phyloP scores from a whole-genome alignment of 1,140 invertebrate genomes.

The Tetragnatha versicolor region DNA sequence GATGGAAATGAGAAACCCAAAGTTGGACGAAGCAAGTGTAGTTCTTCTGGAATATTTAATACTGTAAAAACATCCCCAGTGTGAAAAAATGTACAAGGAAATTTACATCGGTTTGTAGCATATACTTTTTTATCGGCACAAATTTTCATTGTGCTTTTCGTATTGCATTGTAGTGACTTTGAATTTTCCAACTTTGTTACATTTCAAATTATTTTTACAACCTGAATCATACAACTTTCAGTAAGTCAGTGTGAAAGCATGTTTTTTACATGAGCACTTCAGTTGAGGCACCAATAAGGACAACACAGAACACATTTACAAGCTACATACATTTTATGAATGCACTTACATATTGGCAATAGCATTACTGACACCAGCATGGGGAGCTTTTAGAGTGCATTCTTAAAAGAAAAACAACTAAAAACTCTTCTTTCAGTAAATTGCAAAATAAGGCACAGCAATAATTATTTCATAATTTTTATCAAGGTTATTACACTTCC shows the following conservation, averaged over 20 bases:
- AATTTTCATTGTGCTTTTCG: neutral
- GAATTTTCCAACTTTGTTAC: neutral
- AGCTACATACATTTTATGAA: conserved; percentile 35
- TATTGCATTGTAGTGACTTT: conserved; percentile 24
- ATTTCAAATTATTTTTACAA: conserved; percentile 15
- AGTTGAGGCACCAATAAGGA: conserved; percentile 49
- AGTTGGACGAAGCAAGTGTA: conserved; percentile 30
- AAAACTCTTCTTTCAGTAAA: too few relatives aligned
- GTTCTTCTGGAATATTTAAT: conserved; percentile 23
- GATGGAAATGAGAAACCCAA: neutral
- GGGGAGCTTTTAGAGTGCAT: conserved; percentile 27
- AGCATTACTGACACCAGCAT: conserved; percentile 36
- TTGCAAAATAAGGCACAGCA: too few relatives aligned
- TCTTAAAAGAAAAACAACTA: neutral
- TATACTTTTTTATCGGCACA: neutral
- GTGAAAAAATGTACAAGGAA: conserved; percentile 24
- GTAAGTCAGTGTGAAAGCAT: conserved; percentile 27
- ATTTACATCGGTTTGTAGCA: conserved; percentile 13
- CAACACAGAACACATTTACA: conserved; percentile 47
- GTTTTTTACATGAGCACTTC: conserved; percentile 51
- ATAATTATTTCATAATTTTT: too few relatives aligned
- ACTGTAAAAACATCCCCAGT: conserved; percentile 44
- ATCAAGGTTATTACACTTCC: too few relatives aligned
- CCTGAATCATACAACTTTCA: conserved; percentile 42
- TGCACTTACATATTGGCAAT: conserved; percentile 50